Evolutionary conservation across 1,140 invertebrate genomes (phyloP).

Genomic region (Cherax quadricarinatus): DNA sequence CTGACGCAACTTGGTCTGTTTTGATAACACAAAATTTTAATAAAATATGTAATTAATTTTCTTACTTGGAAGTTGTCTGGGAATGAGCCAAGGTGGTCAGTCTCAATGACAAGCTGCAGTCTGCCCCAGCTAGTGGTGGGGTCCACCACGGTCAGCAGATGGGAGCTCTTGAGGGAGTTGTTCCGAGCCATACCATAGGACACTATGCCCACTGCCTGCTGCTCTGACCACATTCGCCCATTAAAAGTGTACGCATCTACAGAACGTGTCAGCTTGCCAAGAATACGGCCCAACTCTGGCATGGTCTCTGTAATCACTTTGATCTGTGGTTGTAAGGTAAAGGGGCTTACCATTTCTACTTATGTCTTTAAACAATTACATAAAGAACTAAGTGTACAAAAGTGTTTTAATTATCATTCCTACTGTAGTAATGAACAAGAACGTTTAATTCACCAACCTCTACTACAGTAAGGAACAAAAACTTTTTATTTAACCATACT

Average conservation of each 20-base stretch:
- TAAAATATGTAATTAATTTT: background rate
- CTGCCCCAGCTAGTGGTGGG: slow-evolving; percentile 40
- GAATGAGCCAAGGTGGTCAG: slow-evolving; percentile 50
- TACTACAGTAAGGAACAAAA: too few species aligned
- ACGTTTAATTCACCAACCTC: too few species aligned
- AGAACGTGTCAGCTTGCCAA: slow-evolving; percentile 39
- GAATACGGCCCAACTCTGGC: slow-evolving; percentile 52
- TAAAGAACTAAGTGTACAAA: too few species aligned
- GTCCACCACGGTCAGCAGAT: slow-evolving; percentile 28
- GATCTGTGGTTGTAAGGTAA: slow-evolving; percentile 1
- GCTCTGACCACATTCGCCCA: slow-evolving; percentile 41
- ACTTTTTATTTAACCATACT: too few species aligned
- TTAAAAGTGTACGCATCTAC: slow-evolving; percentile 34
- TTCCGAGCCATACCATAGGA: slow-evolving; percentile 41
- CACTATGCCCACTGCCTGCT: slow-evolving; percentile 22
- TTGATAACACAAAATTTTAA: too few species aligned
- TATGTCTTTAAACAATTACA: background rate
- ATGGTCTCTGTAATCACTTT: slow-evolving; percentile 15
- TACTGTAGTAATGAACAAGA: too few species aligned
- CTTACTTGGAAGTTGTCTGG: slow-evolving; percentile 62
- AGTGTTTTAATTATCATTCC: too few species aligned
- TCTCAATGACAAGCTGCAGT: slow-evolving; percentile 7
- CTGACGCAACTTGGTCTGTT: too few species aligned
- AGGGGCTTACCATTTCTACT: background rate
- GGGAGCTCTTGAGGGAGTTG: slow-evolving; percentile 38